Percentiles rank a stretch among this genome's conserved stretches.
These are phyloP conservation scores for Crocodylus rhombifer DNA, from an alignment of 2,797 vertebrate species.

Conservation along the genomic window DNA sequence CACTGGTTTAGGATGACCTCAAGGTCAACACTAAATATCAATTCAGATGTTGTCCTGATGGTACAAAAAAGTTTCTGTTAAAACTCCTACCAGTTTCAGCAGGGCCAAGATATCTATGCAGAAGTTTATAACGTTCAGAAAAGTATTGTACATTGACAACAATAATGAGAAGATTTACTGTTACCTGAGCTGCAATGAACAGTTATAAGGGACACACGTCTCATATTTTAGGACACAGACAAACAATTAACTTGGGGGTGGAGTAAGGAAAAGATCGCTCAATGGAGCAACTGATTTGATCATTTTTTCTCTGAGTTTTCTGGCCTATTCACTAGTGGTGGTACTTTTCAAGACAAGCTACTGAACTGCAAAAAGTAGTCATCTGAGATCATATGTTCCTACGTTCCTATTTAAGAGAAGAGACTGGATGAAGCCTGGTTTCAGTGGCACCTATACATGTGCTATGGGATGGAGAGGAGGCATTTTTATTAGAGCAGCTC, in stretches of 20 bases:
- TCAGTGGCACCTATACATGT: not conserved
- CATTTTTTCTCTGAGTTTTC: not conserved
- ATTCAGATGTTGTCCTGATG: no score
- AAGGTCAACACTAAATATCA: no score
- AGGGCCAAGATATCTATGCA: not conserved
- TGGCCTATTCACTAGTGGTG: not conserved
- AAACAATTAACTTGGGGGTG: not conserved
- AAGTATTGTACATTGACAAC: not conserved
- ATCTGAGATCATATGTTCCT: not conserved
- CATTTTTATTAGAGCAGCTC: no score
- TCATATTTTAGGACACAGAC: not conserved
- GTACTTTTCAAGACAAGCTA: not conserved
- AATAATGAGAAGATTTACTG: no score
- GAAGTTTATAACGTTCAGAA: not conserved
- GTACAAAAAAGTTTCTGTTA: not conserved
- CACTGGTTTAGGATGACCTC: no score
- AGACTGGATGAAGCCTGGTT: not conserved
- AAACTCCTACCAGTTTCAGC: not conserved
- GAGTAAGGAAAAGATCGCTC: not conserved
- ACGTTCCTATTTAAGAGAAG: not conserved
- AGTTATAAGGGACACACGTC: not conserved
- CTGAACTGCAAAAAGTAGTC: not conserved
- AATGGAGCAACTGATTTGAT: not conserved
- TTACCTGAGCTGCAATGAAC: not conserved
- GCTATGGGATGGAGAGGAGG: no score